Base-by-base conservation (phyloP, 2,888 invertebrate species). In the Yponomeuta cagnagella region DNA sequence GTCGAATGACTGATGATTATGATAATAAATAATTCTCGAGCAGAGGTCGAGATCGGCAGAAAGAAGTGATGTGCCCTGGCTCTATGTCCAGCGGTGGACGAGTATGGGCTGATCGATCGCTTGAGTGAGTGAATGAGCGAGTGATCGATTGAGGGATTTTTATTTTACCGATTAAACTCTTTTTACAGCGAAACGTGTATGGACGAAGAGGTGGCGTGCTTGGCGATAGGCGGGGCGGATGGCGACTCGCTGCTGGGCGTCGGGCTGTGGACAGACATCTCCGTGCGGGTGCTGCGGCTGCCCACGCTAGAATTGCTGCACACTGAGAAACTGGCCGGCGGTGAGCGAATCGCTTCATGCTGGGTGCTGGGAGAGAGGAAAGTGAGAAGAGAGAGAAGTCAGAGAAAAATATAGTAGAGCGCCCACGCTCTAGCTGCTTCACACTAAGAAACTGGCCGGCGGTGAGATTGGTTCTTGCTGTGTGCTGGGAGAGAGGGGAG, bases 251-350 rank as follows among this genome's bases (percentile, higher is more conserved):
- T 98, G 72, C 96, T 97, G 63, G 98, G 98, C 23, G 97, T 99
- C 10, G 99, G 99, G 0, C 92, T 99, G 68, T 99, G 99, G 99
- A 98, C 98, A 0, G 98, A 99, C 81, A 98, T 99, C 78, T 98
- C 98, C 0, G 97, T 98, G 52, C 93, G 98, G 12, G 95, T 99
- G 74, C 92, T 99, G 43, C 94, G 95, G 12, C 85, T 99, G 74
- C 98, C 99, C 0, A 93, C 94, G 72, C 93, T 99, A 70, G 93
- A 94, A 72, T 95, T 96, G 77, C 93, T 98, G 71, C 96, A 97
- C 81, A 96, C 96, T 43, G 98, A 99, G 89, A 95, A 96, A 80
- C 91, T 99, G 1, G 96, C 97, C 52, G 98, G 98, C 78, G 96
- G 96, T 96, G 80, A 75, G 75, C 74, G 69, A 0, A 69, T 43